Conservation (phyloP, 2,113 vertebrate species). For the Antennarius striatus region DNA sequence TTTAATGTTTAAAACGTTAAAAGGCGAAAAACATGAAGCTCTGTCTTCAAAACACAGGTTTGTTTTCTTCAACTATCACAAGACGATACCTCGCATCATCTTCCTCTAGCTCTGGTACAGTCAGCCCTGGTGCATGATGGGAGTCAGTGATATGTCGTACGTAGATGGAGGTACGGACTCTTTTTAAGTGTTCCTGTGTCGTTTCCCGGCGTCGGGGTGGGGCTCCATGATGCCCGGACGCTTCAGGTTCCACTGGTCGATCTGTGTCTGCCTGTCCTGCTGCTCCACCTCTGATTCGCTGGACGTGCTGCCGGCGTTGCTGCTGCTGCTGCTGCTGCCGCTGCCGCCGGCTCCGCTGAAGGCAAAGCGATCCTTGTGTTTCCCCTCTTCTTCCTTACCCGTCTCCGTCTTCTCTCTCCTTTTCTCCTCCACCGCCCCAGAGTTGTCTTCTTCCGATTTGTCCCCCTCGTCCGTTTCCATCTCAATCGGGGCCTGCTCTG, state of each 20-base stretch:
- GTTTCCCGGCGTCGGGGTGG: constrained; percentile 27
- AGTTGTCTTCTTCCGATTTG: constrained; percentile 6
- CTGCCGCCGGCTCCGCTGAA: constrained; percentile 14
- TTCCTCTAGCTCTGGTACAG: neutral
- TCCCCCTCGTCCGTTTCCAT: constrained; percentile 3
- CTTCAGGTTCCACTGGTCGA: constrained; percentile 66
- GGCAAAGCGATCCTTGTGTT: constrained; percentile 62
- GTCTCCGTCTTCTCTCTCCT: constrained; percentile 35
- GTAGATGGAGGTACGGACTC: neutral
- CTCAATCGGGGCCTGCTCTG: constrained; percentile 37
- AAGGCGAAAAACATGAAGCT: neutral
- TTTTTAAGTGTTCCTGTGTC: constrained; percentile 52
- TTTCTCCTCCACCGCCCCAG: constrained; percentile 27
- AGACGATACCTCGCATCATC: neutral
- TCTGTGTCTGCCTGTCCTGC: constrained; percentile 43
- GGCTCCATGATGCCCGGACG: constrained; percentile 35
- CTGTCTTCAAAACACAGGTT: neutral
- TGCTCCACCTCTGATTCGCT: constrained; percentile 68
- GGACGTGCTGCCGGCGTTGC: constrained; percentile 61
- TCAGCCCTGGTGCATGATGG: neutral
- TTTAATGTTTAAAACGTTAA: neutral
- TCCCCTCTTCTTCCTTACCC: constrained; percentile 39
- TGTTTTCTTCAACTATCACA: neutral
- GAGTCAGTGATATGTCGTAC: neutral
- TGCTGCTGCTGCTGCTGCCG: constrained; percentile 28